These are phyloP conservation scores for Etheostoma nigrum DNA, from an alignment of 2,797 vertebrate genomes.

Conservation along the genomic window DNA sequence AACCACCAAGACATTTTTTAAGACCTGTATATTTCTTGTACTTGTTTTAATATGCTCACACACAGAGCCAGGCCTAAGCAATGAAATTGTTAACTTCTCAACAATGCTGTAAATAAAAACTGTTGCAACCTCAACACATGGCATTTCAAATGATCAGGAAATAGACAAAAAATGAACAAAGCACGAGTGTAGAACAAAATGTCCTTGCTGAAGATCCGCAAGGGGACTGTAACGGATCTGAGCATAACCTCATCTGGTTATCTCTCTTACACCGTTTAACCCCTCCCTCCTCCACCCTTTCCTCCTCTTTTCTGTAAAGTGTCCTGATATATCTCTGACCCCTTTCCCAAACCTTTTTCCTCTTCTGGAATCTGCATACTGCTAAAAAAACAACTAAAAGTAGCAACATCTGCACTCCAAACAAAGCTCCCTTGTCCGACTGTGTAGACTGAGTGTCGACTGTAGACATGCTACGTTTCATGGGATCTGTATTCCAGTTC, in stretches of 20 bases:
- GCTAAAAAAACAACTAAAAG: slow-evolving; percentile 57
- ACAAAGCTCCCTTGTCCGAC: slow-evolving; percentile 28
- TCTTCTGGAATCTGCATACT: slow-evolving; percentile 86
- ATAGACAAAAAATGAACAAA: slow-evolving; percentile 3
- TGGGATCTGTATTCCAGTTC: slow-evolving; percentile 87
- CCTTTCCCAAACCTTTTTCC: slow-evolving; percentile 40
- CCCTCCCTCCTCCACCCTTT: slow-evolving; percentile 34
- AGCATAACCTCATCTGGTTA: slow-evolving; percentile 74
- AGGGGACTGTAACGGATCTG: slow-evolving; percentile 67
- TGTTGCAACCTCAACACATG: not conserved
- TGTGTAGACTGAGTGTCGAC: slow-evolving; percentile 48
- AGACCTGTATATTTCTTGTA: slow-evolving; percentile 21
- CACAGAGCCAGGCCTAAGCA: slow-evolving; percentile 23
- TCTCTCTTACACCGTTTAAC: slow-evolving; percentile 67
- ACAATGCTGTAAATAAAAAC: not conserved
- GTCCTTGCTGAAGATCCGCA: slow-evolving; percentile 44
- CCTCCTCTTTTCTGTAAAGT: slow-evolving; percentile 58
- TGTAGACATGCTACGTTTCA: slow-evolving; percentile 83
- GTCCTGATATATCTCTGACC: slow-evolving; percentile 43
- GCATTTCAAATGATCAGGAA: not conserved
- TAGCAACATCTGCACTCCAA: slow-evolving; percentile 59
- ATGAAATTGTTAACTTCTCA: slow-evolving; percentile 21
- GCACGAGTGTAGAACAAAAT: not conserved
- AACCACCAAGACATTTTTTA: slow-evolving; percentile 4
- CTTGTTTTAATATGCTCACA: slow-evolving; percentile 43